Evolutionary conservation across 2,888 invertebrate species (phyloP).

Genomic region (Ligdia adustata): DNA sequence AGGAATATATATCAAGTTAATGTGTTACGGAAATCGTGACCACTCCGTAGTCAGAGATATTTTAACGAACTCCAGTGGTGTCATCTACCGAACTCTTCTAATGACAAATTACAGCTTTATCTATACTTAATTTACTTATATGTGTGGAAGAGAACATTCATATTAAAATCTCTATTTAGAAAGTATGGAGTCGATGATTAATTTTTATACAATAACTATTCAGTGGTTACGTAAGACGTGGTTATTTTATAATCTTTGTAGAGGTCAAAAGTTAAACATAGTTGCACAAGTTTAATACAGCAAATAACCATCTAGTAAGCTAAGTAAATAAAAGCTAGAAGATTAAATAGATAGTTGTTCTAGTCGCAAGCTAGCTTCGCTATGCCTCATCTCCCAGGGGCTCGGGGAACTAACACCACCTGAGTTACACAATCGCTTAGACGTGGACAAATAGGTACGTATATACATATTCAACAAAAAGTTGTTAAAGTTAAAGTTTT

Average conservation of each 20-base stretch:
- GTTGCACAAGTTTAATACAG: background rate
- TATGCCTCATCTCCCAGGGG: background rate
- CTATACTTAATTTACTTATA: too few species aligned
- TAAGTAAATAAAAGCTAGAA: background rate
- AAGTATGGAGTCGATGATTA: too few species aligned
- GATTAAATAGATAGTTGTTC: background rate
- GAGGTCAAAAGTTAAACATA: background rate
- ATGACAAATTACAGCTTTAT: constrained; percentile 16
- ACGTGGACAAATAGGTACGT: background rate
- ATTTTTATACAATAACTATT: too few species aligned
- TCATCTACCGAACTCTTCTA: constrained; percentile 12
- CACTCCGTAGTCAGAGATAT: constrained; percentile 26
- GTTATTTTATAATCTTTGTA: background rate
- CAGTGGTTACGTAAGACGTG: too few species aligned
- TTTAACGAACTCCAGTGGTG: constrained; percentile 16
- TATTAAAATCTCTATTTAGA: too few species aligned
- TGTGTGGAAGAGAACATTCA: too few species aligned
- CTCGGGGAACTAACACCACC: background rate
- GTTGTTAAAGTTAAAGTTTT: too few species aligned
- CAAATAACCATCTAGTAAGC: background rate
- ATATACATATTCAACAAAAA: too few species aligned
- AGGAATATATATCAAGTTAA: constrained; percentile 22
- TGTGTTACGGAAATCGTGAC: constrained; percentile 38
- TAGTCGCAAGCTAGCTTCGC: background rate
- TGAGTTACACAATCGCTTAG: background rate